Evolutionary conservation across 2,888 invertebrate genomes (phyloP), one percentile per base, ranked within the genome.

Genomic region (Laothoe populi): DNA sequence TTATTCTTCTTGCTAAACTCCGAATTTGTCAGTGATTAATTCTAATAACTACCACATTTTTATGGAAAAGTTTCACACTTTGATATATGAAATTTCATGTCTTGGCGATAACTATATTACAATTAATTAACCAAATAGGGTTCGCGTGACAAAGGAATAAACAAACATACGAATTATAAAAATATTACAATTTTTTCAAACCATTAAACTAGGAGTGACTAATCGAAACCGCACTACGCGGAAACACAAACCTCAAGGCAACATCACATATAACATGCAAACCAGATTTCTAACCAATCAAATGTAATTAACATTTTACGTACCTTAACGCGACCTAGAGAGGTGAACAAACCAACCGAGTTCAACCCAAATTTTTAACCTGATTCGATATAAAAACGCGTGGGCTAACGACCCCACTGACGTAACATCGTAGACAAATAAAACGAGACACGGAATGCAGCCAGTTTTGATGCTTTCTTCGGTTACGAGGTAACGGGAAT

Each of bases 281-380:
- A 53, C 53, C 10, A 35, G 53, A 53, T 35, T 53, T 53, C 53
- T 19, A 19, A 46, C 46, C 46, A 35, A 53, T 53, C 53, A 53
- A 44, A 44, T 19, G 44, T 16, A 44, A 44, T 44, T 44, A 44
- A 44, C 44, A 44, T 44, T 44, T 44, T 44, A 44, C 44, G 62
- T 63, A 70, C 65, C 64, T 73, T 66, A 77, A 69, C 80, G 70
- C 81, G 88, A 87, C 90, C 89, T 88, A 90, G 88, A 88, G 83
- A 88, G 89, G 87, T 90, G 87, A 90, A 89, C 77, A 90, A 87
- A 88, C 89, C 82, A 76, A 72, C 76, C 63, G 83, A 81, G 84
- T 86, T 87, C 88, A 90, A 85, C 88, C 87, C 79, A 88, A 86
- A 88, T 89, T 85, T 90, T 86, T 86, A 88, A 88, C 89, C 90